Evolutionary conservation across 2,113 vertebrate species (phyloP), one percentile per base, ranked within the genome.

Genomic region (Oncorhynchus mykiss): DNA sequence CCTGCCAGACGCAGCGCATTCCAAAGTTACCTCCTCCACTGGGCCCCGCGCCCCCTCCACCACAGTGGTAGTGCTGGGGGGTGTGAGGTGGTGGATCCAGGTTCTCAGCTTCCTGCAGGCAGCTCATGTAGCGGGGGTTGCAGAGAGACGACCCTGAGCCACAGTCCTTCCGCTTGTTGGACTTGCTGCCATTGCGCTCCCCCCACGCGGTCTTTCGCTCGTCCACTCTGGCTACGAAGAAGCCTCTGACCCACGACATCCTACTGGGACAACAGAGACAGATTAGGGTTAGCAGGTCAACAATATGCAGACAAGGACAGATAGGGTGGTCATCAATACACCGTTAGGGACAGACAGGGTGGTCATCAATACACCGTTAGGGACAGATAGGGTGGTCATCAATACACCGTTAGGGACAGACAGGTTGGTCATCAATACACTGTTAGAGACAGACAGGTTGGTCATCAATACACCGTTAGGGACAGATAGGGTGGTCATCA

Each of bases 191-290:
- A 72, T 97, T 97, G 89, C 95, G 95, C 70, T 98, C 97, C 39
- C 96, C 96, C 96, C 97, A 98, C 82, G 96, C 95, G 3, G 95
- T 96, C 90, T 97, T 98, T 83, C 95, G 92, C 70, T 98, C 95
- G 29, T 98, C 96, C 92, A 96, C 95, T 84, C 96, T 95, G 87
- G 95, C 93, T 70, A 94, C 94, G 83, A 98, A 92, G 91, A 98
- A 94, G 85, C 94, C 94, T 75, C 95, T 95, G 94, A 97, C 96
- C 97, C 97, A 99, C 79, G 97, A 99, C 97, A 98, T 97, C 88
- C 95, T 96, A 8, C 27, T 14, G 70, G 6, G 71, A 82, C 39
- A 45, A 18, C 51, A 13, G 51, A 18, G 20, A 78, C 2, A 34
- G 13, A 6, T 59, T n/a, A 22, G 51, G 51, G 14, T 16, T 59